Evolutionary conservation across 2,113 vertebrate species (phyloP), one percentile per base, ranked within the genome.

Genomic region (Tragelaphus scriptus): DNA sequence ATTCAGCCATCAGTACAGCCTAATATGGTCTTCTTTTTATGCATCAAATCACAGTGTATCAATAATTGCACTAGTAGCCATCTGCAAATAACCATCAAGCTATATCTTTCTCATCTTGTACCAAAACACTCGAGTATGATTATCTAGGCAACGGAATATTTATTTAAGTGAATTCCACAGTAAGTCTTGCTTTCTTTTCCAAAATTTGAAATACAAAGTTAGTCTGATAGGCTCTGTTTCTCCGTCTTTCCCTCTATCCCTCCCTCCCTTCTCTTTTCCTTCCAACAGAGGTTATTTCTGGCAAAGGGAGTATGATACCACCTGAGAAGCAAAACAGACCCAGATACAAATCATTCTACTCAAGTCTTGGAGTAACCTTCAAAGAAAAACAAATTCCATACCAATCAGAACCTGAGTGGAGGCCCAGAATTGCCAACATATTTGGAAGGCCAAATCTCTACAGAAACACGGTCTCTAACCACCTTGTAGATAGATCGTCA

Each of bases 291-390:
- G 91, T 95, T 97, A 88, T 98, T 98, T 56, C 97, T 98, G 97
- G 98, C 97, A 97, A 55, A 81, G 85, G 97, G 91, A 96, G 96
- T 88, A 71, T 68, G 96, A 97, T 97, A 94, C 97, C 92, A 98
- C 97, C 98, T 97, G 94, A 97, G 95, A 98, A 98, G 91, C 95
- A 93, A 97, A 98, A 93, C 97, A 97, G 97, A 97, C 65, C 71
- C 93, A 90, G 80, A 98, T 98, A 98, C 91, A 98, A 98, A 98
- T 97, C 95, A 98, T 97, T 97, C 84, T 86, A 61, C 92, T 95
- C 75, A 88, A 81, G 71, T 95, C 93, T 97, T 97, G 91, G 98
- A 97, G 85, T 75, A 85, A 47, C 44, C 84, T 98, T 97, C 97
- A 97, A 98, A 98, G 97, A 65, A 96, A 97, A 97, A 97, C 91